A percentile compares a stretch with the other conserved stretches of the same genome.
These are phyloP conservation scores for Mustela nigripes DNA, from an alignment of 2,113 vertebrate species.

Conservation along the genomic window DNA sequence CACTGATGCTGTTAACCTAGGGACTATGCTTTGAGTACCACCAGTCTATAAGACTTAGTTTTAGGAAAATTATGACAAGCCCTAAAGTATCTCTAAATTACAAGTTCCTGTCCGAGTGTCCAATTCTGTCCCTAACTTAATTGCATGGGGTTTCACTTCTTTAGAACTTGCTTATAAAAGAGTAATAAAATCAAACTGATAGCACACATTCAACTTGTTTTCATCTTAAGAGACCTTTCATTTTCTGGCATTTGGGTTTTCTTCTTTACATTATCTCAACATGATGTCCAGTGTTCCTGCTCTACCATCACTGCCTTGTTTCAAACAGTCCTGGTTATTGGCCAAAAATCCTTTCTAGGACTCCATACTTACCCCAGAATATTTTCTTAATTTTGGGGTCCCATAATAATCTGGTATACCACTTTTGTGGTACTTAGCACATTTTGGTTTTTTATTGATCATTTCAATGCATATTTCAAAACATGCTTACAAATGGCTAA, in stretches of 20 bases:
- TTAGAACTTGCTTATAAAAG: background rate
- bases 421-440: background rate
- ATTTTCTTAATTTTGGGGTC: background rate
- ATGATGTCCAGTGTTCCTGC: background rate
- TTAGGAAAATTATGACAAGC: background rate
- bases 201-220: background rate
- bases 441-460: conserved; percentile 47
- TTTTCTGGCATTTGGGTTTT: background rate
- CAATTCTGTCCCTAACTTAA: background rate
- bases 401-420: background rate
- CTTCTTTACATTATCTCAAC: background rate
- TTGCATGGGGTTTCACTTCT: background rate
- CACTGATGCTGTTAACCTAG: background rate
- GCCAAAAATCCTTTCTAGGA: background rate
- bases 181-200: background rate
- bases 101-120: background rate
- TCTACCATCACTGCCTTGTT: no score
- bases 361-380: background rate
- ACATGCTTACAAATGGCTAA: background rate
- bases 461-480: conserved; percentile 65
- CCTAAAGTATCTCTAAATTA: background rate
- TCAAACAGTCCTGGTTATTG: background rate
- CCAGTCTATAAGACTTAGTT: background rate
- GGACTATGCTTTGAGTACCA: background rate
- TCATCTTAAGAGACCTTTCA: background rate